Base-by-base conservation (phyloP, 2,888 invertebrate genomes). In the Callyntrura sp. region DNA sequence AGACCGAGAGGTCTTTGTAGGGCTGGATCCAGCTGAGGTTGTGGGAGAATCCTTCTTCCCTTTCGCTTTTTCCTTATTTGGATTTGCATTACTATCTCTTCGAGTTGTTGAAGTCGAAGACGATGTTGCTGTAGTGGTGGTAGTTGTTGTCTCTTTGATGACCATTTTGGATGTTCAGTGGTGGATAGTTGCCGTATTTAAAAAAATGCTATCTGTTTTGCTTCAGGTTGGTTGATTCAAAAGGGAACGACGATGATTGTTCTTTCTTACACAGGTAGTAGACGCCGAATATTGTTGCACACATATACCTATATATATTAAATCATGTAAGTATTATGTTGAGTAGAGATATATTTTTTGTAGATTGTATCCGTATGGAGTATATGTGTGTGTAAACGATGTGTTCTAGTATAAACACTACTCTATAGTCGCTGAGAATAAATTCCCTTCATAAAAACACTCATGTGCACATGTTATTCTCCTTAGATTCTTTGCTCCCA, bases 31-130 rank as follows among this genome's bases (percentile, higher is more conserved):
- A 73, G 88, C 62, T 17, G 88, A 82, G 73, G 88, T 82, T 88
- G 88, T 88, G 88, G 88, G 82, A 60, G 88, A 82, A 88, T 82
- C 88, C 82, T 88, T 88, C 51, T 88, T 88, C 88, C 88, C 88
- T 83, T 88, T 88, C 88, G 88, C 88, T 88, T 88, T 88, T 88
- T 88, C 88, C 88, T 88, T 88, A 73, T 88, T 88, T 88, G 88
- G 88, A 73, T 83, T 88, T 17, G 82, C 88, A 76, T 88, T 83
- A 20, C 88, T 88, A 82, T 82, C 82, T 88, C 82, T 70, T 88
- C 88, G 81, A 87, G 55, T 79, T 20, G 84, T 76, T n/a, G 73
- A 35, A 23, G 60, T 23, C 11, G 82, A 57, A 60, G 88, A 88
- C 28, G 88, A 88, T 25, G 88, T 28, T 57, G 88, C 45, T 25